Evolutionary conservation across 2,113 vertebrate genomes (phyloP).

Genomic region (Megaceryle torquata): DNA sequence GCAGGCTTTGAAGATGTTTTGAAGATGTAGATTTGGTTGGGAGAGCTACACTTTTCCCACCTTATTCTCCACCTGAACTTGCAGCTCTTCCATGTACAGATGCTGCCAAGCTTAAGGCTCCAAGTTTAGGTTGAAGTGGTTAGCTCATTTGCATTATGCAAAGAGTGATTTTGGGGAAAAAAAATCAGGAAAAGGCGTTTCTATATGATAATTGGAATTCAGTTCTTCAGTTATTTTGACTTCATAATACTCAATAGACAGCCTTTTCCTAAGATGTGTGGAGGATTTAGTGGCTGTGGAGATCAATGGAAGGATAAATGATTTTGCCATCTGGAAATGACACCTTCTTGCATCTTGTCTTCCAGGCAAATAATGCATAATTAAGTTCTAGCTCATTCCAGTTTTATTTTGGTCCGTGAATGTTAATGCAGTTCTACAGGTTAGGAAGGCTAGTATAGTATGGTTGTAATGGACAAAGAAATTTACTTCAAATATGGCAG

Average conservation of each 20-base stretch:
- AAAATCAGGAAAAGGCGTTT: background rate
- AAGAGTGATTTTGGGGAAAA: background rate
- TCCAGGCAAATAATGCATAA: background rate
- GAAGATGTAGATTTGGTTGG: background rate
- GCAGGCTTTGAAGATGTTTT: background rate
- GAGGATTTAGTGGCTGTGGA: background rate
- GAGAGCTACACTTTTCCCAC: background rate
- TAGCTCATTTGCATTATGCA: background rate
- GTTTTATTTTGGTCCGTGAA: background rate
- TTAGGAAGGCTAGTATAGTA: background rate
- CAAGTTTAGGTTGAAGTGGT: background rate
- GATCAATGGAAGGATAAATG: background rate
- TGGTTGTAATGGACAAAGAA: background rate
- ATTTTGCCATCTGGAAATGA: background rate
- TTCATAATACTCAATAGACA: background rate
- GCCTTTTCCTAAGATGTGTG: background rate
- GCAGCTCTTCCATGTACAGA: background rate
- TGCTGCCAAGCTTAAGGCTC: background rate
- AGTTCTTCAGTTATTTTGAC: background rate
- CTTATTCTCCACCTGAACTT: background rate
- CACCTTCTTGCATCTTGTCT: background rate
- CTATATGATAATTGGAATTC: background rate
- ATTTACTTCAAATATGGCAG: background rate
- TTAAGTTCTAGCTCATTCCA: background rate
- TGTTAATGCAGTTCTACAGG: background rate